Conservation (phyloP, 1,140 invertebrate species). For the Schlechtendalia chinensis region DNA sequence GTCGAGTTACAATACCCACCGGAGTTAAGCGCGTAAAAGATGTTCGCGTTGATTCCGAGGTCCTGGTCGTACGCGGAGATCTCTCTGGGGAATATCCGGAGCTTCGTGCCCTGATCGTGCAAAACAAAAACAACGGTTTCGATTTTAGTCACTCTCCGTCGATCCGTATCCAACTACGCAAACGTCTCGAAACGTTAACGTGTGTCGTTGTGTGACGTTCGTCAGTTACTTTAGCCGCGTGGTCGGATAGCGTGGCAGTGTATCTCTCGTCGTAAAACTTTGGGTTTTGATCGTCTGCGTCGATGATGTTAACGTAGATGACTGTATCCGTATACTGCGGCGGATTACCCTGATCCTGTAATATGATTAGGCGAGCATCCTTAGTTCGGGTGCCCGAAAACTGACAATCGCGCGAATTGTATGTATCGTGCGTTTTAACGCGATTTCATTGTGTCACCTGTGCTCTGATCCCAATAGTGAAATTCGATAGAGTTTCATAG, state of each 20-base stretch:
- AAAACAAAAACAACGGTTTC: conserved; percentile 15
- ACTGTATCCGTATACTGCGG: conserved; percentile 71
- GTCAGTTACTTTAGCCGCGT: conserved; percentile 60
- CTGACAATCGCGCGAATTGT: too few relatives aligned
- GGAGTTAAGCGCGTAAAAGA: conserved; percentile 66
- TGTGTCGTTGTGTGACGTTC: too few relatives aligned
- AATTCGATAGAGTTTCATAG: conserved; percentile 77
- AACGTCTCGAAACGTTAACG: too few relatives aligned
- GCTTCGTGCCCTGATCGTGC: conserved; percentile 61
- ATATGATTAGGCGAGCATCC: conserved; percentile 15
- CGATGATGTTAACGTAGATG: conserved; percentile 76
- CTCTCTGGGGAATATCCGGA: conserved; percentile 61
- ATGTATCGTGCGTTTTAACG: too few relatives aligned
- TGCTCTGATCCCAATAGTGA: conserved; percentile 76
- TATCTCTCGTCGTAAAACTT: conserved; percentile 75
- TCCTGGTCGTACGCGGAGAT: conserved; percentile 78
- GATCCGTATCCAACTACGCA: too few relatives aligned
- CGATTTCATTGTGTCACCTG: conserved; percentile 57
- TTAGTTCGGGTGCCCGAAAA: too few relatives aligned
- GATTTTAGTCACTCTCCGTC: too few relatives aligned
- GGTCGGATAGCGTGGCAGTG: conserved; percentile 66
- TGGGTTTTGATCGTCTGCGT: conserved; percentile 92
- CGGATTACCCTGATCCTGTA: conserved; percentile 76
- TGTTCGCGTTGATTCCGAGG: conserved; percentile 71
- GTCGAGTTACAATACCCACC: conserved; percentile 54